Percentiles rank a stretch among this genome's conserved stretches.
Evolutionary conservation across 2,113 vertebrate species (phyloP).

Genomic region (Gnathonemus longibarbis): DNA sequence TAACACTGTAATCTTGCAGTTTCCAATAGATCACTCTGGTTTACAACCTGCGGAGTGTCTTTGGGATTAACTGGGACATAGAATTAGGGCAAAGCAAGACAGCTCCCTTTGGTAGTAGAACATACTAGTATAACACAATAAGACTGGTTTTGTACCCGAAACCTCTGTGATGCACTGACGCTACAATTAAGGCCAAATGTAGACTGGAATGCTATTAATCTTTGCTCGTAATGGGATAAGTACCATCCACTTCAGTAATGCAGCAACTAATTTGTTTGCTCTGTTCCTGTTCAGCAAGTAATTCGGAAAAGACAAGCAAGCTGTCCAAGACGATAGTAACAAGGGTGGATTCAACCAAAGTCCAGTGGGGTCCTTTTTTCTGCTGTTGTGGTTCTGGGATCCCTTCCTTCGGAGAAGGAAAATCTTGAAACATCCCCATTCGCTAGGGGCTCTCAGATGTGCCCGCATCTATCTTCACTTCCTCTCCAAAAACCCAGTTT

Average conservation of each 20-base stretch:
- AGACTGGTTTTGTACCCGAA: neutral
- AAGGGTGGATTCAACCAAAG: neutral
- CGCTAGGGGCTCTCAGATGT: neutral
- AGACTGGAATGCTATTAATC: neutral
- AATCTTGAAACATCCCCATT: neutral
- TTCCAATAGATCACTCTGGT: neutral
- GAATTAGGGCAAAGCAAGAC: constrained; percentile 1
- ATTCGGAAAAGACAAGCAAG: neutral
- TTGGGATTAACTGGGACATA: neutral
- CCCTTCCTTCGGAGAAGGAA: neutral
- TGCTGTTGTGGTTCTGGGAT: no score
- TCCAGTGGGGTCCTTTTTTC: neutral
- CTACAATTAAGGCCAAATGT: neutral
- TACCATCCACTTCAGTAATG: neutral
- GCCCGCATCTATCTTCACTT: constrained; percentile 28
- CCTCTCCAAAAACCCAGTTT: constrained; percentile 36
- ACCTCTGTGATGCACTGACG: neutral
- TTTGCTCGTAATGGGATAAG: neutral
- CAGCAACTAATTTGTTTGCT: neutral
- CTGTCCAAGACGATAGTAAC: neutral
- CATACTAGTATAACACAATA: neutral
- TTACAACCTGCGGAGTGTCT: neutral
- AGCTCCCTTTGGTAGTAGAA: neutral
- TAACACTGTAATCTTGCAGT: neutral
- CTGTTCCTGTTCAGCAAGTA: neutral